Percentiles rank a stretch among this genome's conserved stretches.
Evolutionary conservation across 2,888 invertebrate species (phyloP).

Genomic region (Acanthococcus lagerstroemiae): DNA sequence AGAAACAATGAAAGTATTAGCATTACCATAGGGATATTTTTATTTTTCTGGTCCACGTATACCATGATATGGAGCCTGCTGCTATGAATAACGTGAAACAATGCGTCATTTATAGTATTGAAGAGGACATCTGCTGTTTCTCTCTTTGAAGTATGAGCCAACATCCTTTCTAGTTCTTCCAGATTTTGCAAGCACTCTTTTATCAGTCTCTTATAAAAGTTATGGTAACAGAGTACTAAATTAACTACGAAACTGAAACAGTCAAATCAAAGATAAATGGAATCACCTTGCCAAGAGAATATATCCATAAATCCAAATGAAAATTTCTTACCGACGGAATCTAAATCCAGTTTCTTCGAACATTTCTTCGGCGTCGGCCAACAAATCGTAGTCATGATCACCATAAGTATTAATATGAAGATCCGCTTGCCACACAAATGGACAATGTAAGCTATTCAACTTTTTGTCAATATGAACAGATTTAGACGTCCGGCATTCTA

Average conservation of each 20-base stretch:
- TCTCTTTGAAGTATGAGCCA: neutral
- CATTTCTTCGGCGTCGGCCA: neutral
- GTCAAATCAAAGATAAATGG: neutral
- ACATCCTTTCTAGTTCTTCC: slow-evolving; percentile 16
- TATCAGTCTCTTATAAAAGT: neutral
- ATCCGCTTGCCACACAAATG: slow-evolving; percentile 12
- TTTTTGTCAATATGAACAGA: no score
- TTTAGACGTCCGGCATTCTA: no score
- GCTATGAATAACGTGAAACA: slow-evolving; percentile 14
- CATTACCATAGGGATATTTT: neutral
- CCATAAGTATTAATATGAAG: neutral
- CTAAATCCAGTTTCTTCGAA: slow-evolving; percentile 5
- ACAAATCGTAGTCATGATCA: neutral
- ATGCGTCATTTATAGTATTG: neutral
- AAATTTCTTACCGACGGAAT: slow-evolving; percentile 1
- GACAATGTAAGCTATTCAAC: no score
- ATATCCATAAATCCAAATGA: neutral
- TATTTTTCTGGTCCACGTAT: neutral
- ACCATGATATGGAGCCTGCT: slow-evolving; percentile 4
- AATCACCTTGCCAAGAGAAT: neutral
- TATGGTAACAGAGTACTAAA: slow-evolving; percentile 11
- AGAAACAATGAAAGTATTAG: no score
- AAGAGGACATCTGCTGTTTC: slow-evolving; percentile 5
- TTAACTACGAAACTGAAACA: slow-evolving; percentile 6
- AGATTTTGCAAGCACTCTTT: neutral